These are phyloP conservation scores for Melanogrammus aeglefinus DNA, from an alignment of 2,797 vertebrate species.

Conservation along the genomic window DNA sequence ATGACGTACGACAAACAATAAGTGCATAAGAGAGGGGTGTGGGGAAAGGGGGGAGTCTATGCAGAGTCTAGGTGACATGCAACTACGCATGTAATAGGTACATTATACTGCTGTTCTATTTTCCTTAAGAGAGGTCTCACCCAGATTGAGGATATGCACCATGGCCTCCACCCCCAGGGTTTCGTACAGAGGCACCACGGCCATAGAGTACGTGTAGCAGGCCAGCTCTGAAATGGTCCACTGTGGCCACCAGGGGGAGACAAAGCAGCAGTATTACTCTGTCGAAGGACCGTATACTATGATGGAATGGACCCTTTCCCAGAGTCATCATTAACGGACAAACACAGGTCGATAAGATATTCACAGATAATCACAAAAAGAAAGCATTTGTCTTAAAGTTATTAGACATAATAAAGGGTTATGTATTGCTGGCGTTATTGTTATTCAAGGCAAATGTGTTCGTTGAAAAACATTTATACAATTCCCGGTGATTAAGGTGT, in stretches of 20 bases:
- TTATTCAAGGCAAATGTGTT: neutral
- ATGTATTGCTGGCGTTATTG: neutral
- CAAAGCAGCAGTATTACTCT: conserved; percentile 50
- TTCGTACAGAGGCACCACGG: conserved; percentile 77
- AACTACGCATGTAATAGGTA: too few species aligned
- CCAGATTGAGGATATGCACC: conserved; percentile 77
- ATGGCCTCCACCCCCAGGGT: conserved; percentile 77
- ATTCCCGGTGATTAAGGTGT: neutral
- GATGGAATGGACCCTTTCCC: neutral
- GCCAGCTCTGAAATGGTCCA: conserved; percentile 78
- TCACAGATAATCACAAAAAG: neutral
- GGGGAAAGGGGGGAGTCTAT: too few species aligned
- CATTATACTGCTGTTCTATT: neutral
- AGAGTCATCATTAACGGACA: neutral
- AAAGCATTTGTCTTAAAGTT: neutral
- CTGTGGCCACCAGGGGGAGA: conserved; percentile 75
- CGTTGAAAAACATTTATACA: neutral
- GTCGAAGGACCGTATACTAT: neutral
- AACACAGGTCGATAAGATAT: neutral
- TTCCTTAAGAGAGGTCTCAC: conserved; percentile 45
- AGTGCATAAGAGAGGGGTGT: too few species aligned
- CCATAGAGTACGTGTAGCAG: conserved; percentile 80
- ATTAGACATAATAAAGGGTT: neutral
- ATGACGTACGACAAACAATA: too few species aligned
- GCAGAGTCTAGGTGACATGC: too few species aligned